Evolutionary conservation across 2,888 invertebrate species (phyloP), one percentile per base, ranked within the genome.

Genomic region (Antitype chi): DNA sequence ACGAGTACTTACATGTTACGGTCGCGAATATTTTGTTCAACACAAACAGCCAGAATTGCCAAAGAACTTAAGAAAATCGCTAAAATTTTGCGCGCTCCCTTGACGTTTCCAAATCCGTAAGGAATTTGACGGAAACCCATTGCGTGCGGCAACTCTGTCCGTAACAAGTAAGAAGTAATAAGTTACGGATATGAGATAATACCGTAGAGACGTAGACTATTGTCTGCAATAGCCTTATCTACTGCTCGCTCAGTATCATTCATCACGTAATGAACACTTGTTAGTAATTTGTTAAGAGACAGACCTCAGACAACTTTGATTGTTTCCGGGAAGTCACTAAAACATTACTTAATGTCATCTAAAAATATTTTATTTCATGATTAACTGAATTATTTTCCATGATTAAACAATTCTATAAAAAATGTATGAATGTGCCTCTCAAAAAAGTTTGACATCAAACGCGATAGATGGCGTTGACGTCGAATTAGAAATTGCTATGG

Each of bases 171-270:
- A 70, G n/a, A n/a, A n/a, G n/a, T n/a, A n/a, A 68, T 60, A 47
- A 32, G 64, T 63, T 43, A 47, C 82, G 85, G 85, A 81, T 85
- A 60, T 84, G 49, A 85, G 57, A 66, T 85, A 76, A 85, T 66
- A 60, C 23, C 28, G 20, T 15, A 28, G 0, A 55, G 3, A 20
- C 20, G 53, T 70, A n/a, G 20, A 20, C 52, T 17, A 71, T 69
- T 76, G 74, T 85, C 68, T 71, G 38, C 3, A 55, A 64, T 23
- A 47, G 43, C 6, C n/a, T 20, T 76, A 85, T 81, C 85, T 66
- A 2, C 13, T 17, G 74, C 9, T 4, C 1, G 49, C 6, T 32
- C 63, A 68, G 59, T 66, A 52, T 63, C 28, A 70, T 70, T 66
- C 23, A 62, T 71, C 70, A 76, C 32, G 57, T 70, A 80, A 70